Evolutionary conservation across 64 coral and sea anemone genomes (phyloP).

Genomic region (Platygyra sinensis): DNA sequence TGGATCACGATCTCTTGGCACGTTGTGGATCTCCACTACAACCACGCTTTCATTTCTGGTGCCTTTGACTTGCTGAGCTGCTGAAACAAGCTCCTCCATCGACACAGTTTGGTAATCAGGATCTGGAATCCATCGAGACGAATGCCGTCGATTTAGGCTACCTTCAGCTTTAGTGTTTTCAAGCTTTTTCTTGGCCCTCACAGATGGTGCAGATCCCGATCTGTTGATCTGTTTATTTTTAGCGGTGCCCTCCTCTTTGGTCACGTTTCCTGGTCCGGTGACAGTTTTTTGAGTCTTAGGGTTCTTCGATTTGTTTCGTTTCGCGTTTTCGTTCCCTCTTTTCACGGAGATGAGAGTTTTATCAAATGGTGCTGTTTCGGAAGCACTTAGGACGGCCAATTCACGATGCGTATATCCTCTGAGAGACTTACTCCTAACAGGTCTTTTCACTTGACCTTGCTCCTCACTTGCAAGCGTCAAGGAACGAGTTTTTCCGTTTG

Average conservation of each 20-base stretch:
- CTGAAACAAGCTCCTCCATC: slow-evolving; percentile 4
- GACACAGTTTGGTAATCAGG: slow-evolving; percentile 43
- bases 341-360: background rate
- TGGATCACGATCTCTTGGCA: background rate
- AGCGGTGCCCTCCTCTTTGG: background rate
- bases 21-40: slow-evolving; percentile 5
- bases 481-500: background rate
- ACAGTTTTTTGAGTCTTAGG: background rate
- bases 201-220: slow-evolving; percentile 39
- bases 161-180: background rate
- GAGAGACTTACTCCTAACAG: slow-evolving; percentile 12
- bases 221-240: background rate
- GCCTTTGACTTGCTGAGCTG: background rate
- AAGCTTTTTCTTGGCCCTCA: slow-evolving; percentile 17
- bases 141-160: background rate
- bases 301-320: background rate
- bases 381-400: background rate
- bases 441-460: background rate
- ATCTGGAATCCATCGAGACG: slow-evolving; percentile 24
- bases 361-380: background rate
- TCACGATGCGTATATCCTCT: background rate
- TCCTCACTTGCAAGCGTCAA: background rate
- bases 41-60: background rate
- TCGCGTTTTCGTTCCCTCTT: background rate
- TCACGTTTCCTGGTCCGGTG: background rate